Evolutionary conservation across 92 coral and sea anemone genomes (phyloP).

Genomic region (Metridium senile): DNA sequence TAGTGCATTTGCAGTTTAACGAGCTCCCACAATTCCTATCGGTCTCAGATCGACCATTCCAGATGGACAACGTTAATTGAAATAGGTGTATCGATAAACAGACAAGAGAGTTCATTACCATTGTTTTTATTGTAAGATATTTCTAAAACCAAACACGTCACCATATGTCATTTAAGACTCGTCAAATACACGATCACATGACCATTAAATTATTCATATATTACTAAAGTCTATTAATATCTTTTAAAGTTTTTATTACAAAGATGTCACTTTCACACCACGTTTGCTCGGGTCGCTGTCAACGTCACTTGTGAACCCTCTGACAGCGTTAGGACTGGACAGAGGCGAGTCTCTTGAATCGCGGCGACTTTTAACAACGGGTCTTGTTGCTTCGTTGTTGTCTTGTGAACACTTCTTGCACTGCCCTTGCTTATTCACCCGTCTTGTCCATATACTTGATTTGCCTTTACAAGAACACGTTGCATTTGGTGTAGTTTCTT

Average conservation of each 20-base stretch:
- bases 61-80: too few species aligned
- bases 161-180: too few species aligned
- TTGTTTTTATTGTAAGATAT: too few species aligned
- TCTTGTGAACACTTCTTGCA: slow-evolving; percentile 6
- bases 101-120: background rate
- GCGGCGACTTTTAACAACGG: slow-evolving; percentile 61
- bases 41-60: too few species aligned
- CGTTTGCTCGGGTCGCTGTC: slow-evolving; percentile 67
- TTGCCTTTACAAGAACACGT: slow-evolving; percentile 70
- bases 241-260: slow-evolving; percentile 26
- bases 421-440: slow-evolving; percentile 25
- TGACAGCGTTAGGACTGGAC: slow-evolving; percentile 60
- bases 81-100: background rate
- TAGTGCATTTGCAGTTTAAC: too few species aligned
- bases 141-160: background rate
- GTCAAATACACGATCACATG: background rate
- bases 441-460: slow-evolving; percentile 78
- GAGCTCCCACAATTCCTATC: too few species aligned
- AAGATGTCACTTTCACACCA: slow-evolving; percentile 83
- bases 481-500: slow-evolving; percentile 24
- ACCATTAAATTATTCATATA: background rate
- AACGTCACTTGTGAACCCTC: slow-evolving; percentile 53
- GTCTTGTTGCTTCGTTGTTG: slow-evolving; percentile 24
- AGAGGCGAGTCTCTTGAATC: slow-evolving; percentile 72
- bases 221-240: background rate